Evolutionary conservation across 2,888 invertebrate genomes (phyloP).

Genomic region (Pyrgus malvae): DNA sequence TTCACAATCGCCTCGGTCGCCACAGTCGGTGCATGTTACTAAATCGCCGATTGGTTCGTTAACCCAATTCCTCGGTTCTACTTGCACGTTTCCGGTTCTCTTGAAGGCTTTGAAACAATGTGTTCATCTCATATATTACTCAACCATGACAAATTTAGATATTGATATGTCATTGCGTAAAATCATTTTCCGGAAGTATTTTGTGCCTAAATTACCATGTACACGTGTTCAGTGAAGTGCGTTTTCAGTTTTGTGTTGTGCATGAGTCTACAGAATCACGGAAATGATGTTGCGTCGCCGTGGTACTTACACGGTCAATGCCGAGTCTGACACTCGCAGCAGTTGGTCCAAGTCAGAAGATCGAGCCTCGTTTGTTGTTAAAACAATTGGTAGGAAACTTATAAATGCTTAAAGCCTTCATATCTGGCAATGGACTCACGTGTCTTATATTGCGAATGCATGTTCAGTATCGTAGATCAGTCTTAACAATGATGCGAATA

Average conservation of each 20-base stretch:
- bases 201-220: slow-evolving; percentile 33
- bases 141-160: slow-evolving; percentile 34
- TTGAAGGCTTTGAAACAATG: slow-evolving; percentile 54
- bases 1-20: slow-evolving; percentile 58
- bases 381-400: slow-evolving; percentile 51
- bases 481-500: no score
- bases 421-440: no score
- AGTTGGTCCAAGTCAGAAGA: slow-evolving; percentile 49
- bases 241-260: slow-evolving; percentile 28
- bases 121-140: slow-evolving; percentile 39
- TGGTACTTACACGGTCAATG: slow-evolving; percentile 72
- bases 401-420: not conserved
- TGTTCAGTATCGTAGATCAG: no score
- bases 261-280: slow-evolving; percentile 36
- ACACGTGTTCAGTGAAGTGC: slow-evolving; percentile 38
- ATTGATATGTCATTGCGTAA: slow-evolving; percentile 31
- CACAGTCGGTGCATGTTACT: slow-evolving; percentile 62
- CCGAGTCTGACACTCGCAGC: slow-evolving; percentile 52
- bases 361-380: slow-evolving; percentile 45
- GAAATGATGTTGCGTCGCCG: slow-evolving; percentile 68
- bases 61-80: slow-evolving; percentile 61
- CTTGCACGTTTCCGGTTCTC: slow-evolving; percentile 51
- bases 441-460: no score
- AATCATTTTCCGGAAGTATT: not conserved
- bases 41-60: slow-evolving; percentile 69